Base-by-base conservation (phyloP, 2,888 invertebrate species). In the Ochropleura plecta region DNA sequence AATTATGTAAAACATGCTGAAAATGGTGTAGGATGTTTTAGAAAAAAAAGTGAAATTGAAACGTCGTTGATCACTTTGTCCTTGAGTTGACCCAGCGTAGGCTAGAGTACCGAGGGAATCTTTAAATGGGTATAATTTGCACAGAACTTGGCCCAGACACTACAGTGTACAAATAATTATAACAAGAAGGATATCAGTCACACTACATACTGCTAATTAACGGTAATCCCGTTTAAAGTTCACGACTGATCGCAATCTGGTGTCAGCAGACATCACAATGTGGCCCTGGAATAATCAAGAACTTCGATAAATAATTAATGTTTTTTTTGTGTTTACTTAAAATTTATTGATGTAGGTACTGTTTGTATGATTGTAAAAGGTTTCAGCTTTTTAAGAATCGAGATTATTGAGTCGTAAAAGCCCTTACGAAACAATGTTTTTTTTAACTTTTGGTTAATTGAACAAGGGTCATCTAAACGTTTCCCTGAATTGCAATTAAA, bases 221-320 rank as follows among this genome's bases (percentile, higher is more conserved):
- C 10, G 30, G 51, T 62, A 62, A 53, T 67, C 49, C 70, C 44
- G 42, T 74, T 63, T 74, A 78, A 81, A 78, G 81, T 78, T 83
- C 84, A 83, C 70, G 72, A 83, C 70, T 81, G 84, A 83, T 83
- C 20, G 18, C 67, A 67, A 83, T 84, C 84, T 63, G 74, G 51
- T 71, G 60, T 62, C 20, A 69, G 60, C 20, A 74, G 70, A 49
- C 46, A 30, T 59, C 7, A 40, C 59, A 30, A 64, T 70, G 55
- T 57, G 48, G 14, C 81, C 78, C 67, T 74, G 65, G 16, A 71
- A 73, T 64, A 65, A 71, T 55, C 30, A 49, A 49, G 49, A 49
- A 42, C 16, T 60, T 40, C 42, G 12, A 46, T 40, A 20, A 44
- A 57, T 16, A 8, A 18, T 69, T 5, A 44, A 53, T 30, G 30